Base-by-base conservation (phyloP, 92 coral and sea anemone species). In the Metridium senile region DNA sequence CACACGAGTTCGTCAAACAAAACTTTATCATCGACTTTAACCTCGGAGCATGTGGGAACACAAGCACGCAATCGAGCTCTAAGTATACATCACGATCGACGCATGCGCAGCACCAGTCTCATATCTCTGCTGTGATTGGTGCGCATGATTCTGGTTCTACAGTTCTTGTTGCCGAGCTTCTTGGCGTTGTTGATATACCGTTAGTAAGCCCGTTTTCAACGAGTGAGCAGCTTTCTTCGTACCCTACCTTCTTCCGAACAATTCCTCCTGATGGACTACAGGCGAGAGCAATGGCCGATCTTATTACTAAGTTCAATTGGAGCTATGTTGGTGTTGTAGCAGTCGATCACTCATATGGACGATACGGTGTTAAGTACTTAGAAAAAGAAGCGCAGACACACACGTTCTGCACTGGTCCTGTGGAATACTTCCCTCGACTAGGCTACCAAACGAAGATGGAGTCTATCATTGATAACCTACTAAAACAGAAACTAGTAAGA, bases 201-300 rank as follows among this genome's bases (percentile, higher is more conserved):
- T 54, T 79, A 1, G 26, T 88, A 27, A 88, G 92, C 30, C 85
- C 82, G 6, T 82, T 74, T 25, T 86, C 82, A 0, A 84, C 84
- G 8, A 88, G 93, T 26, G 87, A 84, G 64, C 90, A 84, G 47
- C 77, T 88, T 23, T 84, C 79, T 53, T 53, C 74, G 2, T 74
- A 88, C 65, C 71, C 46, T 21, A 61, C 73, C 11, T 88, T 84
- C 61, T 88, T 76, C 33, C 75, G 89, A 11, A 84, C 89, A 19
- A 73, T 84, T 19, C 93, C 93, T 6, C 79, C 93, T 19, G 93
- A 88, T 63, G 75, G 75, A 46, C 77, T 79, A 19, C 93, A 84
- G 39, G 87, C 93, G 1, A 75, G 72, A 52, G 89, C 93, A n/a
- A 88, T 84, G 89, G 86, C 86, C 0, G 89, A 84, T n/a, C 45